These are phyloP conservation scores for Etheostoma cragini DNA, from an alignment of 2,113 vertebrate species.

Conservation along the genomic window DNA sequence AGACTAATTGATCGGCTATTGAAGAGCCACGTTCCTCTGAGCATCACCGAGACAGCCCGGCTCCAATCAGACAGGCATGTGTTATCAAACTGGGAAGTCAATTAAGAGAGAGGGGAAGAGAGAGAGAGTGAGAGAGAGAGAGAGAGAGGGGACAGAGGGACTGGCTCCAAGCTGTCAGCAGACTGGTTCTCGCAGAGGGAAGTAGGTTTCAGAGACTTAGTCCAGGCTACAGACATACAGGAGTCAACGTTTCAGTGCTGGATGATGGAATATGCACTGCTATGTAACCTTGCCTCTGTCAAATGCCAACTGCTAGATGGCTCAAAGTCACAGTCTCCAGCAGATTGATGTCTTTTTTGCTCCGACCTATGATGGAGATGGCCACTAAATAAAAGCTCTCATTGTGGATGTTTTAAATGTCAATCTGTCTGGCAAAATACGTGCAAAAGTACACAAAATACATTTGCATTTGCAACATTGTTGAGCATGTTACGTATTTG, in stretches of 20 bases:
- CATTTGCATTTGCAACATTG: not conserved
- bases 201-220: constrained; percentile 63
- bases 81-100: constrained; percentile 86
- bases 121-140: constrained; percentile 53
- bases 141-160: constrained; percentile 62
- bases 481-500: not conserved
- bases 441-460: not conserved
- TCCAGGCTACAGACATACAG: constrained; percentile 71
- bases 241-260: constrained; percentile 62
- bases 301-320: constrained; percentile 14
- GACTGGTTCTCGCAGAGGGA: constrained; percentile 73
- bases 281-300: constrained; percentile 53
- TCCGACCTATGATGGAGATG: not conserved
- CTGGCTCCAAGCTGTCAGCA: constrained; percentile 81
- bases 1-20: constrained; percentile 86
- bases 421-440: not conserved
- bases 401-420: not conserved
- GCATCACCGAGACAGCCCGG: constrained; percentile 84
- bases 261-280: constrained; percentile 55
- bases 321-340: constrained; percentile 39
- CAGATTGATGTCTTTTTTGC: constrained; percentile 11
- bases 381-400: not conserved
- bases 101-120: constrained; percentile 79
- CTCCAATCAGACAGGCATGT: constrained; percentile 83
- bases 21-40: constrained; percentile 83